Percentiles rank a stretch among this genome's conserved stretches.
Conservation (phyloP, 2,888 invertebrate species). For the Aporophyla nigra region DNA sequence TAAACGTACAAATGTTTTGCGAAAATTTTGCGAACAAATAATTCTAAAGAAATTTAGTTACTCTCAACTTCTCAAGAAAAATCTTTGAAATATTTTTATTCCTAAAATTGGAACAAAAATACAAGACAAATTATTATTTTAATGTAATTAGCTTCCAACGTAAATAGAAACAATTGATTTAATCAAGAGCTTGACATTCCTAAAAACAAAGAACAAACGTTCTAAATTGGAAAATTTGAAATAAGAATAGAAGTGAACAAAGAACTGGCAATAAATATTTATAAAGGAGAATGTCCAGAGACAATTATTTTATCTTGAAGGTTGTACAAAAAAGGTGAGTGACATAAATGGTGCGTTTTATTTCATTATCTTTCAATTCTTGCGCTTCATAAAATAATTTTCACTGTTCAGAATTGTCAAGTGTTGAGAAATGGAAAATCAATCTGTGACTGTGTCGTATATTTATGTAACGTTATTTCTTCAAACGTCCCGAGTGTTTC, state of each 20-base stretch:
- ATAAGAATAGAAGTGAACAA: constrained; percentile 37
- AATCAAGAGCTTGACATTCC: constrained; percentile 36
- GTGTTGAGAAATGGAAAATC: constrained; percentile 52
- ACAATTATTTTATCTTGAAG: constrained; percentile 62
- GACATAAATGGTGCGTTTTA: constrained; percentile 65
- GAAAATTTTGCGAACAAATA: not conserved
- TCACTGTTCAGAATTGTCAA: constrained; percentile 44
- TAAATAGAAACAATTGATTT: constrained; percentile 36
- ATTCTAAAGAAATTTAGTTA: not conserved
- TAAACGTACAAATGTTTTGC: not conserved
- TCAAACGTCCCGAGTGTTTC: constrained; percentile 31
- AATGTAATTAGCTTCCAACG: constrained; percentile 16
- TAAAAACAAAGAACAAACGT: constrained; percentile 31
- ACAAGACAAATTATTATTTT: not conserved
- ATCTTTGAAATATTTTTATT: constrained; percentile 1
- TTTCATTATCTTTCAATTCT: constrained; percentile 59
- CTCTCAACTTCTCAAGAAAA: not conserved
- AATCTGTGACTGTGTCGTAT: constrained; percentile 46
- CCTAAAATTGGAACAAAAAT: not conserved
- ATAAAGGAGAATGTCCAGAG: constrained; percentile 48
- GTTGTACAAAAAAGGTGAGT: constrained; percentile 54
- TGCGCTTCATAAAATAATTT: constrained; percentile 49
- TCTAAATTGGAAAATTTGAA: constrained; percentile 24
- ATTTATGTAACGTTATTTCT: constrained; percentile 44
- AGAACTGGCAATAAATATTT: constrained; percentile 59